These are phyloP conservation scores for Pediacus dermestoides DNA, from an alignment of 2,888 invertebrate species.

Conservation along the genomic window DNA sequence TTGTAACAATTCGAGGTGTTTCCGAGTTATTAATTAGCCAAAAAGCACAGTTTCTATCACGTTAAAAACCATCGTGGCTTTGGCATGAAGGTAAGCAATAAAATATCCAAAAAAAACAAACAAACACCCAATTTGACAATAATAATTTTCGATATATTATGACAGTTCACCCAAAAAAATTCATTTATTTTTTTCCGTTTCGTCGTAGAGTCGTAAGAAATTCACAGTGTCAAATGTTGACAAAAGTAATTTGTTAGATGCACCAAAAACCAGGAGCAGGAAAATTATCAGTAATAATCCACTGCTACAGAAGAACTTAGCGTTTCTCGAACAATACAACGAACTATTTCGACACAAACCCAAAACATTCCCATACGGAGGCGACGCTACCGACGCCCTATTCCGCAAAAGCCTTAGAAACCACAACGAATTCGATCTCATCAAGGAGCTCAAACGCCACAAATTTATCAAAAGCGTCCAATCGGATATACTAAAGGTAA, in stretches of 20 bases:
- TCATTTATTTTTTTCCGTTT: too few species aligned
- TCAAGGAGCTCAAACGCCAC: conserved; percentile 22
- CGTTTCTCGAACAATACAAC: conserved; percentile 31
- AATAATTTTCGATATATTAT: too few species aligned
- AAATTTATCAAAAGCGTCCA: conserved; percentile 5
- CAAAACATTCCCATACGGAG: conserved; percentile 29
- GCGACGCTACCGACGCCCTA: conserved; percentile 42
- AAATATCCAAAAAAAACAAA: too few species aligned
- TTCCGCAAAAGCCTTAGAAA: conserved; percentile 43
- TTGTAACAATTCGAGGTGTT: too few species aligned
- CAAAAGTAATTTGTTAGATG: conserved; percentile 18
- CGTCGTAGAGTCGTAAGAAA: conserved; percentile 31
- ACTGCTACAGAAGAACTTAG: conserved; percentile 30
- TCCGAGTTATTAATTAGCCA: too few species aligned
- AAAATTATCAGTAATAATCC: too few species aligned
- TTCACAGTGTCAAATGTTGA: conserved; percentile 30
- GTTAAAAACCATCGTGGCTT: too few species aligned
- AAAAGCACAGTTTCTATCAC: too few species aligned
- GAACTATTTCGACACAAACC: conserved; percentile 30
- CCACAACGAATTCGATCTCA: conserved; percentile 39
- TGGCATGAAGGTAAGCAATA: too few species aligned
- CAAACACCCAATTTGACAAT: too few species aligned
- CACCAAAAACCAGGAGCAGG: conserved; percentile 27
- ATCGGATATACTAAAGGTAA: conserved; percentile 13
- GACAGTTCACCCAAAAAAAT: too few species aligned